Conservation (phyloP, 2,113 vertebrate species). For the Pleuronectes platessa region DNA sequence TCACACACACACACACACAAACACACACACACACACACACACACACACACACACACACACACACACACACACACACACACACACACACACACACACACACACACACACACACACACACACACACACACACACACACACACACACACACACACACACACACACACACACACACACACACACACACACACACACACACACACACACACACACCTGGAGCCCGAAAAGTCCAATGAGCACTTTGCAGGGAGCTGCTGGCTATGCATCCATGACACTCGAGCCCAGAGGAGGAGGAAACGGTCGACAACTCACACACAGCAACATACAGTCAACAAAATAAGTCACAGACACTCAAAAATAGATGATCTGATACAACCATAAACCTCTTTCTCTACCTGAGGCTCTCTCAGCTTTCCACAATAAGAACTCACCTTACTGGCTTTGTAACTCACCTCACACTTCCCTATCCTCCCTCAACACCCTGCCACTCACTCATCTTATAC, state of each 20-base stretch:
- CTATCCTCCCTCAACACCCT: constrained; percentile 14
- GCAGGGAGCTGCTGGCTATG: constrained; percentile 13
- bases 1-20: too few species aligned
- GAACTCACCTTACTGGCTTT: constrained; percentile 35
- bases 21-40: too few species aligned
- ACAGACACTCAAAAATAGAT: constrained; percentile 17
- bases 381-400: constrained; percentile 9
- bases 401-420: constrained; percentile 36
- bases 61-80: not conserved
- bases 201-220: not conserved
- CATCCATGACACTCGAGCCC: constrained; percentile 44
- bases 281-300: constrained; percentile 13
- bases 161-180: too few species aligned
- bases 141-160: not conserved
- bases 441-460: constrained; percentile 50
- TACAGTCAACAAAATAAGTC: not conserved
- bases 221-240: constrained; percentile 7
- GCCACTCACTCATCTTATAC: constrained; percentile 37
- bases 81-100: not conserved
- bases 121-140: too few species aligned
- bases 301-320: constrained; percentile 26
- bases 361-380: constrained; percentile 8
- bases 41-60: too few species aligned
- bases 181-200: too few species aligned
- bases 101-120: too few species aligned